A percentile compares a stretch with the other conserved stretches of the same genome.
These are phyloP conservation scores for Choloepus didactylus DNA, from an alignment of 2,797 vertebrate species.

Conservation along the genomic window DNA sequence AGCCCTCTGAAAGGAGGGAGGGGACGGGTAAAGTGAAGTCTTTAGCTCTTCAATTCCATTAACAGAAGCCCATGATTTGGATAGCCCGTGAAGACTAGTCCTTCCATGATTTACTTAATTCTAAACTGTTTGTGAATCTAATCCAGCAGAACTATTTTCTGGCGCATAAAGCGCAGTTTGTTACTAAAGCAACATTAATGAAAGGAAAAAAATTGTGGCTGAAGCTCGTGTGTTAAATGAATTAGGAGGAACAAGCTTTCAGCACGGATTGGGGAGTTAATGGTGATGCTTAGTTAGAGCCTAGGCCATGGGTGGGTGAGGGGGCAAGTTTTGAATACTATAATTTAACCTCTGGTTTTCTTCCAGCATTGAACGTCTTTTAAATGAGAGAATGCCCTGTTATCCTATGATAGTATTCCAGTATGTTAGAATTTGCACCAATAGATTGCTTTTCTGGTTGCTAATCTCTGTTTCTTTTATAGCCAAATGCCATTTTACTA, in stretches of 20 bases:
- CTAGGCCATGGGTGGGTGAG: not conserved
- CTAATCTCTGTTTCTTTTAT: not conserved
- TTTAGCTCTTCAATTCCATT: not conserved
- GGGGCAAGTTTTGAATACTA: not conserved
- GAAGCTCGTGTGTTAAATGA: not conserved
- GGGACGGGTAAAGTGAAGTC: not conserved
- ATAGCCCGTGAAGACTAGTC: not conserved
- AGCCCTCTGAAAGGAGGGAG: not conserved
- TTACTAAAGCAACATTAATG: not conserved
- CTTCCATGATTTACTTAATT: not conserved
- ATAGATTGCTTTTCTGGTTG: not conserved
- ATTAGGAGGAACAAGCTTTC: slow-evolving; percentile 10
- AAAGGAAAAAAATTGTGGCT: not conserved
- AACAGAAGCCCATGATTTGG: not conserved
- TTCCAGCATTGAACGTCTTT: not conserved
- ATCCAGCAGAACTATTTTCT: not conserved
- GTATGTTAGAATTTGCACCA: slow-evolving; percentile 10
- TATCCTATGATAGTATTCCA: not conserved
- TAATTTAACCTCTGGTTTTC: slow-evolving; percentile 4
- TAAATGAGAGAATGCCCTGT: not conserved
- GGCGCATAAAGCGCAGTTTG: not conserved
- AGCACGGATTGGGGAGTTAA: not conserved
- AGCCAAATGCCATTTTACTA: slow-evolving; percentile 15
- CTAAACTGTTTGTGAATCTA: not conserved
- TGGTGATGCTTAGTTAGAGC: not conserved